Conservation (phyloP, 2,797 vertebrate species). For the Distichodus sexfasciatus region DNA sequence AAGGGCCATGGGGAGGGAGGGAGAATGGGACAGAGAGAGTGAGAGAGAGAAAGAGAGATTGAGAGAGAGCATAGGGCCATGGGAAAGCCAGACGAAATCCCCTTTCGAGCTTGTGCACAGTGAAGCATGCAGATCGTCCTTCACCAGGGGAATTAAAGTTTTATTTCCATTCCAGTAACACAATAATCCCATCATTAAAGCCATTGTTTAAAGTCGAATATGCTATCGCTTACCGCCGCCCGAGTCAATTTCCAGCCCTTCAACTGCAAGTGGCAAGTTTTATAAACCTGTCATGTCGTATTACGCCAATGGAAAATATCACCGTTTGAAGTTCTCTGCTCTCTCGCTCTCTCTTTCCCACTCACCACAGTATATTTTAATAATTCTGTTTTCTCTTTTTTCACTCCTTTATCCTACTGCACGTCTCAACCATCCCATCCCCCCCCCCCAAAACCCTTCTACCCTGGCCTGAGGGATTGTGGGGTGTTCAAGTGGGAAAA, state of each 20-base stretch:
- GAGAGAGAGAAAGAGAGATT: conserved; percentile 19
- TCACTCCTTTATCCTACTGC: conserved; percentile 37
- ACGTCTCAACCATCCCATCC: conserved; percentile 59
- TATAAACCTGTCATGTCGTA: conserved; percentile 66
- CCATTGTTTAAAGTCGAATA: conserved; percentile 83
- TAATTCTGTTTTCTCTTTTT: conserved; percentile 50
- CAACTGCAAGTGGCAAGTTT: conserved; percentile 69
- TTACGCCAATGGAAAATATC: conserved; percentile 55
- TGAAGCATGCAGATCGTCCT: conserved; percentile 78
- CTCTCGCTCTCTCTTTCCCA: conserved; percentile 15
- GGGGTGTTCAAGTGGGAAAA: too few species aligned
- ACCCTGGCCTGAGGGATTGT: too few species aligned
- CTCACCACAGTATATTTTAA: conserved; percentile 56
- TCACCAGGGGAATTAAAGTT: conserved; percentile 78
- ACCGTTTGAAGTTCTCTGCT: conserved; percentile 52
- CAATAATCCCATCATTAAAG: conserved; percentile 84
- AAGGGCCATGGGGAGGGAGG: conserved; percentile 74
- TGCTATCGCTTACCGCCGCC: conserved; percentile 72
- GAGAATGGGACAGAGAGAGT: conserved; percentile 31
- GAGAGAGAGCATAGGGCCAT: conserved; percentile 73
- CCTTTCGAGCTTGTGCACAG: conserved; percentile 82
- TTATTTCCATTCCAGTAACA: conserved; percentile 78
- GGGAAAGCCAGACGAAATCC: conserved; percentile 78
- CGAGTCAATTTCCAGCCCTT: conserved; percentile 73
- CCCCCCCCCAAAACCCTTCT: too few species aligned